Evolutionary conservation across 2,888 invertebrate genomes (phyloP).

Genomic region (Ametastegia equiseti): DNA sequence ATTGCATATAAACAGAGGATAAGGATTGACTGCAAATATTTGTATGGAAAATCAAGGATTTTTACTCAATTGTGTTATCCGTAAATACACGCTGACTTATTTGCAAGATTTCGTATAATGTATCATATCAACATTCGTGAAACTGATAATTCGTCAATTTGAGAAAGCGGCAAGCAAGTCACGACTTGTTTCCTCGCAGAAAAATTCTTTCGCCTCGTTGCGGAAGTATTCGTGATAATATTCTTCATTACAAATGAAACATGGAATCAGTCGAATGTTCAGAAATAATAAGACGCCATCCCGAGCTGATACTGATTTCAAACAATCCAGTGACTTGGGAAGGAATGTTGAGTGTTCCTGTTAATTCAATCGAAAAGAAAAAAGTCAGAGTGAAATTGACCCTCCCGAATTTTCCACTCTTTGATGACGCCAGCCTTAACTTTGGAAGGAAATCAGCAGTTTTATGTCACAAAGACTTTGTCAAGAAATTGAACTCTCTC

Average conservation of each 20-base stretch:
- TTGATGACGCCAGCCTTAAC: slow-evolving; percentile 59
- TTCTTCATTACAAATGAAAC: neutral
- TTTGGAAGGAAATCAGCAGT: slow-evolving; percentile 64
- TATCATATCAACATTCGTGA: too few species aligned
- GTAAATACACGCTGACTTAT: neutral
- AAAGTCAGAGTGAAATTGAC: slow-evolving; percentile 64
- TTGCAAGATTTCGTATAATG: neutral
- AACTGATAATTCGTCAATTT: neutral
- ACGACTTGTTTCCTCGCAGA: neutral
- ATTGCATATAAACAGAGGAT: too few species aligned
- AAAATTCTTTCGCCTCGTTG: too few species aligned
- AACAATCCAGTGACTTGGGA: slow-evolving; percentile 66
- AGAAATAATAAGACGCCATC: slow-evolving; percentile 64
- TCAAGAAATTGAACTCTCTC: slow-evolving; percentile 56
- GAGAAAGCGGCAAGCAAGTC: neutral
- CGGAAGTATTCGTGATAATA: neutral
- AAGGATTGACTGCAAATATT: too few species aligned
- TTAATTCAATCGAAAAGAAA: slow-evolving; percentile 55
- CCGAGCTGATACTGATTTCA: slow-evolving; percentile 66
- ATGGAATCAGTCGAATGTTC: slow-evolving; percentile 55
- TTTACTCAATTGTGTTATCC: neutral
- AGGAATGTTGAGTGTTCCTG: slow-evolving; percentile 63
- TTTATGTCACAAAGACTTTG: slow-evolving; percentile 59
- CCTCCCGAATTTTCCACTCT: slow-evolving; percentile 67
- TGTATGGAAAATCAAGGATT: neutral